These are phyloP conservation scores for Drosophila prolongata DNA, from an alignment of 2,888 invertebrate species.

Conservation along the genomic window DNA sequence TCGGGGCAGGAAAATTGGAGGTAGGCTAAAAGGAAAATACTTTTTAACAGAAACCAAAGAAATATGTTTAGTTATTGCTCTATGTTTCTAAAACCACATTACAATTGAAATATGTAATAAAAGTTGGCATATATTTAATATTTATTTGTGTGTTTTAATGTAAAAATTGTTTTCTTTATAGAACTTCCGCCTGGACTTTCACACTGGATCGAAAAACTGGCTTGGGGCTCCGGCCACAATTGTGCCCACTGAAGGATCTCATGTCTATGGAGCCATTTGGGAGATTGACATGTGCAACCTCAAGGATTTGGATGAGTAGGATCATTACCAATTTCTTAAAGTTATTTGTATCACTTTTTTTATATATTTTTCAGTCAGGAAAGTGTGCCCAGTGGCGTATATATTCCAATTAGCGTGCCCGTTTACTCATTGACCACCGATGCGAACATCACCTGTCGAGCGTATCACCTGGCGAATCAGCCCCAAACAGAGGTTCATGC, in stretches of 20 bases:
- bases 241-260: conserved; percentile 81
- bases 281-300: conserved; percentile 87
- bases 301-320: conserved; percentile 88
- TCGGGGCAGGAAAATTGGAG: conserved; percentile 83
- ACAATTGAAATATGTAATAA: too few species aligned
- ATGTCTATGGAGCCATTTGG: conserved; percentile 92
- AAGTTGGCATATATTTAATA: too few species aligned
- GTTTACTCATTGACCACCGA: conserved; percentile 86
- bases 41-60: too few species aligned
- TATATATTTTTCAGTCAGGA: conserved; percentile 64
- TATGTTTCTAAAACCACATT: too few species aligned
- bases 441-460: conserved; percentile 86
- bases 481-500: conserved; percentile 85
- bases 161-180: too few species aligned
- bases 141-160: too few species aligned
- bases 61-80: too few species aligned
- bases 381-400: conserved; percentile 85
- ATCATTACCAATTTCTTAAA: fast-evolving
- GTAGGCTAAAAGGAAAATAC: conserved; percentile 19
- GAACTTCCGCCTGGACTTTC: conserved; percentile 89
- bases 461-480: conserved; percentile 89
- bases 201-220: conserved; percentile 88
- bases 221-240: conserved; percentile 94
- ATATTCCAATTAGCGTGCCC: conserved; percentile 87
- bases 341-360: neutral